Evolutionary conservation across 2,113 vertebrate species (phyloP), one percentile per base, ranked within the genome.

Genomic region (Gobius niger): DNA sequence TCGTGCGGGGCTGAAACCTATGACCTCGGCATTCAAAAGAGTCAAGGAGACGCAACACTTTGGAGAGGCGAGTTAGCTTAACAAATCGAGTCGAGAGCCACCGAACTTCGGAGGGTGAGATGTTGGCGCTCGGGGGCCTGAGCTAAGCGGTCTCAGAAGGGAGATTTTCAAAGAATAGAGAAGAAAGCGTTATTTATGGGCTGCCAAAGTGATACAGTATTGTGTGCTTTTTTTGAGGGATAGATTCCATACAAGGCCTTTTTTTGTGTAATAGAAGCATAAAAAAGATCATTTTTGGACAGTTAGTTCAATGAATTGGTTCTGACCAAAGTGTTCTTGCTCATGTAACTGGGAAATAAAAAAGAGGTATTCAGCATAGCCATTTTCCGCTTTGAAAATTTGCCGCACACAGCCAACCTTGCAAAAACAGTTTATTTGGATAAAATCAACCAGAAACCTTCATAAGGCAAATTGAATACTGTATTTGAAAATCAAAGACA

Each of bases 1-100:
- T 88, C 86, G 83, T 86, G 75, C 78, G 80, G 83, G 83, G 84
- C 85, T 77, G 67, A 89, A 84, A 90, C 90, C 88, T 85, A 69
- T 88, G 90, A 89, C 83, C 85, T 40, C 57, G 0, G 7, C 60
- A 82, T 64, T 73, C 84, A 77, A 77, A 85, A 56, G 84, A 89
- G 84, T 88, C 85, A 88, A 87, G 81, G 82, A 82, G 76, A 54
- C 73, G 80, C 44, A 76, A 66, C 72, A 56, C 81, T 79, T 71
- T 77, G 80, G 52, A 87, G 83, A 83, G 70, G 76, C 66, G 70
- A 85, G 78, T 86, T 81, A 81, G 84, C 86, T 72, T 76, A 82
- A 74, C 2, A 6, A 79, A 70, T 85, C 78, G 75, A 88, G 77
- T 79, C 63, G 65, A 70, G 34, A 44, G 76, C 67, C 14, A 0